phyloP scores from a whole-genome alignment of 2,797 vertebrate genomes.

The Rhinichthys osculus region DNA sequence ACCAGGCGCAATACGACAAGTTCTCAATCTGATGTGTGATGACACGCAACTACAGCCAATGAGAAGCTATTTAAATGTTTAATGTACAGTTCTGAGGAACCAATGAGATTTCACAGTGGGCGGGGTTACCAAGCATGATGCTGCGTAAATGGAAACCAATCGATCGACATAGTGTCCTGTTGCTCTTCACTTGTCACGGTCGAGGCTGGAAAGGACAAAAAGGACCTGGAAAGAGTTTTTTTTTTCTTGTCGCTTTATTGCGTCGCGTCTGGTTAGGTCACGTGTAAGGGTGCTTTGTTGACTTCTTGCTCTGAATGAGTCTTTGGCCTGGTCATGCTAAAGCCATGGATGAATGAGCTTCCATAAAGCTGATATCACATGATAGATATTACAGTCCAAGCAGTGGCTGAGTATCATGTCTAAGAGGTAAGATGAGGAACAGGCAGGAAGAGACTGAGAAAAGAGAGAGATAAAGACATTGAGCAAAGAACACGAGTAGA shows the following conservation, averaged over 20 bases:
- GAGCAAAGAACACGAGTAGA: not conserved
- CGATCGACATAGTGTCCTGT: not conserved
- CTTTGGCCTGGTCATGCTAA: conserved; percentile 66
- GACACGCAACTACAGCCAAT: not conserved
- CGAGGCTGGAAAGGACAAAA: not conserved
- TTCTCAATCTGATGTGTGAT: not conserved
- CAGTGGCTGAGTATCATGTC: conserved; percentile 25
- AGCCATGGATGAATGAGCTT: conserved; percentile 47
- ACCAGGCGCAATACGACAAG: conserved; percentile 18
- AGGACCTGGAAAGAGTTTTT: not conserved
- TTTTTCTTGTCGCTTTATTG: not conserved
- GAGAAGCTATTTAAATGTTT: not conserved
- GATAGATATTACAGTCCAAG: conserved; percentile 46
- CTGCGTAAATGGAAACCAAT: not conserved
- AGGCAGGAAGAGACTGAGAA: not conserved
- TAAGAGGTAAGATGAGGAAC: conserved; percentile 11
- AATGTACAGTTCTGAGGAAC: not conserved
- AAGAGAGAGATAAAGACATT: not conserved
- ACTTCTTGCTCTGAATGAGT: conserved; percentile 35
- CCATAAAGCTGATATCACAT: conserved; percentile 33
- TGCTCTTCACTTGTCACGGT: not conserved
- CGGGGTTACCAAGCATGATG: not conserved
- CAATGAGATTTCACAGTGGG: conserved; percentile 14
- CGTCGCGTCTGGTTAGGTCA: conserved; percentile 5
- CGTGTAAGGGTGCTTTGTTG: conserved; percentile 54